These are phyloP conservation scores for Drosophila tanythrix DNA, from an alignment of 2,888 invertebrate genomes.

Conservation along the genomic window DNA sequence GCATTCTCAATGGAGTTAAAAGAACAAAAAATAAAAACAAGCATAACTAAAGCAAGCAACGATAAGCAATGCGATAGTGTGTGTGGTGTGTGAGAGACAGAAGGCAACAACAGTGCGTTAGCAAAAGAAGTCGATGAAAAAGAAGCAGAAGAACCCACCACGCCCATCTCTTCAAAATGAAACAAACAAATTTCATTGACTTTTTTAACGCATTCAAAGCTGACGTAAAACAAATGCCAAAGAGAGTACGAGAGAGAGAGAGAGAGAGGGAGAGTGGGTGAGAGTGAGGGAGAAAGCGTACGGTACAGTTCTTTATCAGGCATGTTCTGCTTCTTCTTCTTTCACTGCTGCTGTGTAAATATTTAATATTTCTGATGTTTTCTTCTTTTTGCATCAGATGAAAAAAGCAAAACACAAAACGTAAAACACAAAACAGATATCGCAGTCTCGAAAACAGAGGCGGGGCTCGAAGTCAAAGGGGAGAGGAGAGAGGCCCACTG, in stretches of 20 bases:
- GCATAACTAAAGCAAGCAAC: constrained; percentile 22
- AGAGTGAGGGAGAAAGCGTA: constrained; percentile 12
- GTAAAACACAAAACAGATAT: constrained; percentile 52
- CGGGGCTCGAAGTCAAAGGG: constrained; percentile 20
- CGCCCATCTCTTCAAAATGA: constrained; percentile 37
- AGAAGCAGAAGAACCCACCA: constrained; percentile 9
- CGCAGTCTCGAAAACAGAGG: constrained; percentile 51
- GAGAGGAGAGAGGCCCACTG: background rate
- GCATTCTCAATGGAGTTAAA: constrained; percentile 76
- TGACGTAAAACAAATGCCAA: constrained; percentile 4
- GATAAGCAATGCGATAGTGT: constrained; percentile 30
- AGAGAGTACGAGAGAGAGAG: background rate
- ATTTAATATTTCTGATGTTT: constrained; percentile 45
- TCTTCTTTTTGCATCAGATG: constrained; percentile 26
- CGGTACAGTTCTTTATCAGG: constrained; percentile 73
- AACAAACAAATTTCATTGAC: constrained; percentile 51
- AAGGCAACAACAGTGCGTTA: constrained; percentile 20
- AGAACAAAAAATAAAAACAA: constrained; percentile 39
- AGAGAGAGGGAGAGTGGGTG: background rate
- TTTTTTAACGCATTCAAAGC: constrained; percentile 33
- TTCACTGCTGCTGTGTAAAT: constrained; percentile 70
- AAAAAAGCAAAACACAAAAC: constrained; percentile 53
- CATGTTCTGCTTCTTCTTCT: constrained; percentile 39
- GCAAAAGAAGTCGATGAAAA: background rate
- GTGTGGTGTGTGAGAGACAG: background rate